phyloP scores from a whole-genome alignment of 2,888 invertebrate species.

The Digitonthophagus gazella region DNA sequence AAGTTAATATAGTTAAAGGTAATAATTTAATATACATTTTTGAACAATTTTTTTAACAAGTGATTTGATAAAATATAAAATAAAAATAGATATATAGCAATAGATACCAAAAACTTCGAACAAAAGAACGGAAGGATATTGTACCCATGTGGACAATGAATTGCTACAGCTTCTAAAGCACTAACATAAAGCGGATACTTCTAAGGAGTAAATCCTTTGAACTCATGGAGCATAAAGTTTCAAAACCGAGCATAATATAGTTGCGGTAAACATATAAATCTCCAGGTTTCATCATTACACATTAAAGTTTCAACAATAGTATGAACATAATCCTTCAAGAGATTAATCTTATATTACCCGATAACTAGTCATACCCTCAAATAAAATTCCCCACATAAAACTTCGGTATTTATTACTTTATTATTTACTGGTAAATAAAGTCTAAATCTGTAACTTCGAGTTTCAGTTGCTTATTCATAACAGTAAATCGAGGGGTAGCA shows the following conservation, averaged over 20 bases:
- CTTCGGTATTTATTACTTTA: too few species aligned
- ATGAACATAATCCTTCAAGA: background rate
- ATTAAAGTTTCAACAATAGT: too few species aligned
- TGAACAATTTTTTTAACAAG: too few species aligned
- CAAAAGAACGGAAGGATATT: too few species aligned
- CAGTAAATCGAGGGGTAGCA: conserved; percentile 1
- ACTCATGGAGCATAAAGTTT: background rate
- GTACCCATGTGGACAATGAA: background rate
- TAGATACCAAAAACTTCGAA: too few species aligned
- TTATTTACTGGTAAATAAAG: too few species aligned
- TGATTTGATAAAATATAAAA: too few species aligned
- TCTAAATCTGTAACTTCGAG: background rate
- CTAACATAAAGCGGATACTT: background rate
- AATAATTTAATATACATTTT: too few species aligned
- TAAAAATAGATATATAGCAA: too few species aligned
- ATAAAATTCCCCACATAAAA: too few species aligned
- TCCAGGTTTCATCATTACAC: background rate
- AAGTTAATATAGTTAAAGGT: too few species aligned
- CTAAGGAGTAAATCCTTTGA: background rate
- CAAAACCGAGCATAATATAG: background rate
- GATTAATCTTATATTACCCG: background rate
- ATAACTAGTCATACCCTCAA: too few species aligned
- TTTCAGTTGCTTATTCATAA: background rate
- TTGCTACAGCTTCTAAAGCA: background rate
- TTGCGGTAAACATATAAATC: background rate